Evolutionary conservation across 2,888 invertebrate genomes (phyloP), one percentile per base, ranked within the genome.

Genomic region (Aphidoletes aphidimyza): DNA sequence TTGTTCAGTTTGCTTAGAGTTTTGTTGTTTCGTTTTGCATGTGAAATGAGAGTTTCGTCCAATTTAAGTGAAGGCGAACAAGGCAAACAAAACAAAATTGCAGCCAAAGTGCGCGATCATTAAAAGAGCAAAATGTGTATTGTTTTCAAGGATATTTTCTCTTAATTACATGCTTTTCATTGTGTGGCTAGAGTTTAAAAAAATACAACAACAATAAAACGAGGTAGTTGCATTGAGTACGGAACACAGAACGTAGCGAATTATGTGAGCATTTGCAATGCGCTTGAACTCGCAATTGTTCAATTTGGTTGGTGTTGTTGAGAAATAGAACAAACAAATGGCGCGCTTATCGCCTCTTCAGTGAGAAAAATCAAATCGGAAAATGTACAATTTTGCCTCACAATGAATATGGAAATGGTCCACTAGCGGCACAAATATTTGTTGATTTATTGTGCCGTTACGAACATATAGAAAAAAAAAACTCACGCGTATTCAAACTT

Each of bases 381-480:
- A 81, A 81, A 81, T 81, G 81, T 81, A 81, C 81, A 81, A 81
- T 81, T 81, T 81, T n/a, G 37, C 19, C 22, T 37, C 5, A 81
- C 81, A 81, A 81, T 81, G 81, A 81, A 81, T 81, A 37, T 81
- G 81, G 81, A 81, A 81, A 81, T 81, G 81, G 81, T 36, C 81
- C 81, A 81, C 81, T 81, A 81, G 81, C 81, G 37, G 1, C 37
- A 37, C 37, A 81, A 81, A 81, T 81, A 22, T 59, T 78, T 69
- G 69, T 81, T 81, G 81, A 81, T 81, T 81, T 81, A 81, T 59
- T 30, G 26, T 22, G 37, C 3, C 37, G 1, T 11, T 19, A 37
- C 8, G 36, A 37, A 9, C 1, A 37, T 1, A 37, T n/a, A n/a
- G n/a, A n/a, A n/a, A n/a, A n/a, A n/a, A n/a, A n/a, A n/a, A n/a